These are phyloP conservation scores for Allygus modestus DNA, from an alignment of 2,888 invertebrate genomes.

Conservation along the genomic window DNA sequence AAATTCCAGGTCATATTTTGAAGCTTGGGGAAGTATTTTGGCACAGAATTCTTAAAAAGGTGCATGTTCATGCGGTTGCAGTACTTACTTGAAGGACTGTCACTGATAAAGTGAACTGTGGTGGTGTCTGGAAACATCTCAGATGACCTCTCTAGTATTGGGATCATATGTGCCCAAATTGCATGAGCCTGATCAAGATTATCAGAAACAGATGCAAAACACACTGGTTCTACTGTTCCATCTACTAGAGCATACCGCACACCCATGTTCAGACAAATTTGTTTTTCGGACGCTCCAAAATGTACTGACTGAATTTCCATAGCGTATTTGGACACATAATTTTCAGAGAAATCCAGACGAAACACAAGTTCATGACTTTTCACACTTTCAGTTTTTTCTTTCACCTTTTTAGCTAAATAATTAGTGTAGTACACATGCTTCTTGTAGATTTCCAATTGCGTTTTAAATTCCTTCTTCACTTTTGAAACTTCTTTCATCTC, in stretches of 20 bases:
- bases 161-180: conserved; percentile 22
- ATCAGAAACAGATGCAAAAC: neutral
- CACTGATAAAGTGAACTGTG: neutral
- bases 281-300: neutral
- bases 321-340: neutral
- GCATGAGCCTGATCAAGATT: conserved; percentile 12
- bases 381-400: neutral
- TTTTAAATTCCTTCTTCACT: too few relatives aligned
- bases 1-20: neutral
- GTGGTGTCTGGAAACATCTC: neutral
- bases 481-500: too few relatives aligned
- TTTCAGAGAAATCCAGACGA: conserved; percentile 30
- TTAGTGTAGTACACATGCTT: neutral
- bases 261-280: neutral
- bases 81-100: neutral
- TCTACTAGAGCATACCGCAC: neutral
- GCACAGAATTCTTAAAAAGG: neutral
- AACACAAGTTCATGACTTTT: neutral
- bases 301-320: conserved; percentile 7
- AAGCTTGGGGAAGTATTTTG: neutral
- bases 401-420: neutral
- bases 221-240: neutral
- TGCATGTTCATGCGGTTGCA: neutral
- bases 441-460: too few relatives aligned
- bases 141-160: neutral